Conservation (phyloP, 2,888 invertebrate genomes). For the Strigamia crassipes region DNA sequence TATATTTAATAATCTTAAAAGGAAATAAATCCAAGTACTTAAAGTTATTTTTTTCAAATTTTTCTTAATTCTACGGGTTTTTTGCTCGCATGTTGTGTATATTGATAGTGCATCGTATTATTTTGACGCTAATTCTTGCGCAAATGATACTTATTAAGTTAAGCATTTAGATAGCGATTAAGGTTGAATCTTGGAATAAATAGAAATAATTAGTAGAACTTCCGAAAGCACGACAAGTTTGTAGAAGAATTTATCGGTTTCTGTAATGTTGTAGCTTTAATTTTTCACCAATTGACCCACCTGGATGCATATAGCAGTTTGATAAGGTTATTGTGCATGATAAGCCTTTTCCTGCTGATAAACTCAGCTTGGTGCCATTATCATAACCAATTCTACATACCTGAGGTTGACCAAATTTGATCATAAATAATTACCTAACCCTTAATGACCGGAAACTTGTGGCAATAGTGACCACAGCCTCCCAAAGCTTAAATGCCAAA, state of each 20-base stretch:
- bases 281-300: constrained; percentile 10
- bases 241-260: background rate
- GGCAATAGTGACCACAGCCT: background rate
- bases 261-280: background rate
- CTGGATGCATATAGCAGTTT: background rate
- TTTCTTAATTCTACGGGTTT: too few relatives aligned
- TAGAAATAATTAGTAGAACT: too few relatives aligned
- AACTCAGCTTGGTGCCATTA: background rate
- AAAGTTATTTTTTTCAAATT: too few relatives aligned
- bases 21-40: too few relatives aligned
- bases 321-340: background rate
- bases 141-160: too few relatives aligned
- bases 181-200: too few relatives aligned
- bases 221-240: background rate
- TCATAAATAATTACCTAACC: constrained; percentile 4
- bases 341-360: background rate
- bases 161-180: too few relatives aligned
- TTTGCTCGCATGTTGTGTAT: too few relatives aligned
- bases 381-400: constrained; percentile 2
- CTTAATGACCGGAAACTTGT: constrained; percentile 8
- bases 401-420: constrained; percentile 10
- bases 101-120: too few relatives aligned
- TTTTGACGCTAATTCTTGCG: too few relatives aligned
- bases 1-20: too few relatives aligned
- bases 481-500: constrained; percentile 4